Base-by-base conservation (phyloP, 2,888 invertebrate species). In the Orgyia antiqua region DNA sequence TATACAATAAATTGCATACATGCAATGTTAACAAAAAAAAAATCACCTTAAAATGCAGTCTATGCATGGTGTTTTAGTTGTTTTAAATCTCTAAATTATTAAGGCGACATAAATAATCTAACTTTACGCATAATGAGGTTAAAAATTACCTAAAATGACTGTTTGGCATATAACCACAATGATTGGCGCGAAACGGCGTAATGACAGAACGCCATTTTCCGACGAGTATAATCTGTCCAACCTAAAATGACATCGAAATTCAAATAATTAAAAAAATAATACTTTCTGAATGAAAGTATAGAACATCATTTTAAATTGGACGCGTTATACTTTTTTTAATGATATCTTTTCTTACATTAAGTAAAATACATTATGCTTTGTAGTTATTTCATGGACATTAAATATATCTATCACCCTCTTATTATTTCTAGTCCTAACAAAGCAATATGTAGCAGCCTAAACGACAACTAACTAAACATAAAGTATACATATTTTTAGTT, bases 11-110 rank as follows among this genome's bases (percentile, higher is more conserved):
- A 63, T 68, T 68, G 69, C 69, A 70, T 52, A 51, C 44, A 51
- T 58, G 64, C 66, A 61, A 58, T 54, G 44, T 55, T 61, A 55
- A 35, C 44, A 55, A 62, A 36, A 47, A 60, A 68, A 67, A 50
- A 66, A 66, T 66, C 77, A 77, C 76, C 75, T 61, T 68, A 59
- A 69, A 82, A 70, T 61, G 66, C 82, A 82, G 79, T 80, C 80
- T 79, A 69, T 71, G 74, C 78, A 75, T 57, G 78, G 74, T 79
- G 78, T 78, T 62, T 68, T 68, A 66, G 48, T 63, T 65, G 47
- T 58, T 46, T 59, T 59, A 54, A 54, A 58, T 56, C 59, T 62
- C 68, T 75, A 73, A 48, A 58, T 45, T 69, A 62, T 68, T 79
- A 83, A 80, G 82, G 80, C 79, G 70, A 73, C 72, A 65, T 51